A percentile compares a stretch with the other conserved stretches of the same genome.
phyloP scores from a whole-genome alignment of 2,888 invertebrate genomes.

The Dermolepida albohirtum region DNA sequence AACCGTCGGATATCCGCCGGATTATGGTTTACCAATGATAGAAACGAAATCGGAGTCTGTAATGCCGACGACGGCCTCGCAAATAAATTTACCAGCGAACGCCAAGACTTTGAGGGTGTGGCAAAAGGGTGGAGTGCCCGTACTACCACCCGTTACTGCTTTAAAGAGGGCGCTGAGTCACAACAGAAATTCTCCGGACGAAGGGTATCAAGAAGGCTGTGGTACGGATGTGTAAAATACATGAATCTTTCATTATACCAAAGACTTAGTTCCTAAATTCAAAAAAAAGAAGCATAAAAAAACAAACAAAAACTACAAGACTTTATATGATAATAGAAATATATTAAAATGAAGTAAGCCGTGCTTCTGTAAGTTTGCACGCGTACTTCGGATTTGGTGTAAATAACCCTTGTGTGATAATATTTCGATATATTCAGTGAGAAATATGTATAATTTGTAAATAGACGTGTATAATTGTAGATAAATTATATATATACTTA shows the following conservation, averaged over 20 bases:
- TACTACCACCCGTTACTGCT: constrained; percentile 86
- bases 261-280: constrained; percentile 44
- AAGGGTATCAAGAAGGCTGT: constrained; percentile 93
- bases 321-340: not conserved
- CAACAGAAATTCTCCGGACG: constrained; percentile 88
- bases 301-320: constrained; percentile 15
- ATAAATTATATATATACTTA: constrained; percentile 40
- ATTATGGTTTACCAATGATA: constrained; percentile 81
- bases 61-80: constrained; percentile 63
- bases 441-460: constrained; percentile 47
- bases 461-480: constrained; percentile 53
- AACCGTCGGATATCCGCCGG: constrained; percentile 75
- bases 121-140: constrained; percentile 87
- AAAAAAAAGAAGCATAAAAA: constrained; percentile 7
- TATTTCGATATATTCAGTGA: constrained; percentile 40
- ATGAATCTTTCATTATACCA: constrained; percentile 39
- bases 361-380: constrained; percentile 24
- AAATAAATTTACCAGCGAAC: constrained; percentile 68
- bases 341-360: constrained; percentile 21
- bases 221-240: constrained; percentile 85
- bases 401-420: constrained; percentile 49
- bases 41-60: constrained; percentile 61
- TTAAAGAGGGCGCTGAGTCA: constrained; percentile 86
- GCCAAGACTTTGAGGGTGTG: constrained; percentile 88
- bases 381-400: constrained; percentile 30